Evolutionary conservation across 2,797 vertebrate species (phyloP).

Genomic region (Argyrosomus regius): DNA sequence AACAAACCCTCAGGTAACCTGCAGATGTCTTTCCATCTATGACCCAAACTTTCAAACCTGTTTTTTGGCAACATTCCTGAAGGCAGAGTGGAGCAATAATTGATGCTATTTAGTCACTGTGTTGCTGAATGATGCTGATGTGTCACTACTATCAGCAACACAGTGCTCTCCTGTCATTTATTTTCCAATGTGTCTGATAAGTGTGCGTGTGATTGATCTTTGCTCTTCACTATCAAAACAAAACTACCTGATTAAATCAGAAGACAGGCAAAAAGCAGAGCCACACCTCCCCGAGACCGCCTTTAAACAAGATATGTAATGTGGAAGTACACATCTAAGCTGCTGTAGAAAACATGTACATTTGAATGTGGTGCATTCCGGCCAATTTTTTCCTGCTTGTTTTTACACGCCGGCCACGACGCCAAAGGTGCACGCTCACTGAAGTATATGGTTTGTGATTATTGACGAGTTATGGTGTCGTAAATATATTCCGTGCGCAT

Average conservation of each 20-base stretch:
- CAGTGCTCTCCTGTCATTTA: not conserved
- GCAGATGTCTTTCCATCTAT: not conserved
- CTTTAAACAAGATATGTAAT: not conserved
- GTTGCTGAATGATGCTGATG: not conserved
- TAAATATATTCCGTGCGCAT: fast-evolving
- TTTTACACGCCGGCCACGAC: not conserved
- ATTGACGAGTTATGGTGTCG: fast-evolving
- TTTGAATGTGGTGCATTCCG: not conserved
- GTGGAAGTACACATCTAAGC: not conserved
- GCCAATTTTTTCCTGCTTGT: not conserved
- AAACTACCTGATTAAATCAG: not conserved
- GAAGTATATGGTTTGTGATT: fast-evolving
- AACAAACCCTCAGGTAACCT: not conserved
- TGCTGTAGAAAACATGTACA: not conserved
- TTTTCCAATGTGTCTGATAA: fast-evolving
- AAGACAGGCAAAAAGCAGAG: not conserved
- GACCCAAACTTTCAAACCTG: not conserved
- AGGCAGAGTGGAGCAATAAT: not conserved
- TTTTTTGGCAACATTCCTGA: not conserved
- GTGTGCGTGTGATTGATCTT: not conserved
- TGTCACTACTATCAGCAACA: not conserved
- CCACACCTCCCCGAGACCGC: not conserved
- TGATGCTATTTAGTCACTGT: not conserved
- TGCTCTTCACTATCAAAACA: not conserved
- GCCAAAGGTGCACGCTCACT: fast-evolving